Conservation (phyloP, 2,113 vertebrate species). For the Mandrillus leucophaeus region DNA sequence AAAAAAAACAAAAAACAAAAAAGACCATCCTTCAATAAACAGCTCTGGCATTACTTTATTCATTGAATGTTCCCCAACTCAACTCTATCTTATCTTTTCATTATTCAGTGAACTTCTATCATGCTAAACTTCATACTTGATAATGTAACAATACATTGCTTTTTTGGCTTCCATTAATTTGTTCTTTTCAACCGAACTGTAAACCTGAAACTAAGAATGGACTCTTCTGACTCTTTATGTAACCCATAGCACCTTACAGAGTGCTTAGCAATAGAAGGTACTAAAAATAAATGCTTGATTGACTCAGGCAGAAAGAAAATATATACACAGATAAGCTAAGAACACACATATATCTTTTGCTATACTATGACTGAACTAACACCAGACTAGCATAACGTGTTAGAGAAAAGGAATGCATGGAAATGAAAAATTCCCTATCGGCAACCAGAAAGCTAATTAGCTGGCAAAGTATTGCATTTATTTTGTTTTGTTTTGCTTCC, state of each 20-base stretch:
- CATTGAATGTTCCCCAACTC: background rate
- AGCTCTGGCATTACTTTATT: background rate
- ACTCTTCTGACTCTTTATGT: background rate
- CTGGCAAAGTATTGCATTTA: background rate
- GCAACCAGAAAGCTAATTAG: background rate
- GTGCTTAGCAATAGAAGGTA: conserved; percentile 23
- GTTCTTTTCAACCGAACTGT: background rate
- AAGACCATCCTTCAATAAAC: background rate
- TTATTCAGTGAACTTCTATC: background rate
- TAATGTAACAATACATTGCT: background rate
- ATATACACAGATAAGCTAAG: background rate
- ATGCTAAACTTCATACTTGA: background rate
- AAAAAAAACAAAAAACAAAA: no score
- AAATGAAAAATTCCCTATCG: background rate
- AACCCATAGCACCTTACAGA: background rate
- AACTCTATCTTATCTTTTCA: background rate
- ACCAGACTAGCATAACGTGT: background rate
- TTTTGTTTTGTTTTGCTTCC: conserved; percentile 33
- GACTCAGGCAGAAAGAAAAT: background rate
- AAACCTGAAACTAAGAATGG: background rate
- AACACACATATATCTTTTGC: background rate
- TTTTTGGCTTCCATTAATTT: background rate
- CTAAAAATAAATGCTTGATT: background rate
- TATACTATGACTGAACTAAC: background rate
- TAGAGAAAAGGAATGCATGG: background rate